Base-by-base conservation (phyloP, 2,113 vertebrate species). In the Ictalurus furcatus region DNA sequence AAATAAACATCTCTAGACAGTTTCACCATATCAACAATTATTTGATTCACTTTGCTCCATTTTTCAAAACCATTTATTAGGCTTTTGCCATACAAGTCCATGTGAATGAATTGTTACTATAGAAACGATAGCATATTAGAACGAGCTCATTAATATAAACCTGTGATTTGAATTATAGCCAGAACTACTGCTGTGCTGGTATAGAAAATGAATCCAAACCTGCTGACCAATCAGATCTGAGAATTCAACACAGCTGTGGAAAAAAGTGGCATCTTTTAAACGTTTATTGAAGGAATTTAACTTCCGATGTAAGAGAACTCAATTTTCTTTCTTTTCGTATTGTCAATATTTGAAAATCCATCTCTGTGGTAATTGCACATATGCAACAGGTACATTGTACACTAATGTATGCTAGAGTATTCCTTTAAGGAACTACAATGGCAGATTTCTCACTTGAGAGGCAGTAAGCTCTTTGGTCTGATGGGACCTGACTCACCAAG, bases 401-500 rank as follows among this genome's bases (percentile, higher is more conserved):
- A 63, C 58, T 63, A 44, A 84, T 28, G 21, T 63, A 63, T 84
- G 59, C 34, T 40, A 44, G 58, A 84, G 58, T 40, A 40, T 44
- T 84, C 58, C 58, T 40, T 84, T 63, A 63, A 28, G 23, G 34
- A 84, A 84, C 44, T 21, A 28, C 58, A 63, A 8, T 44, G 59
- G 58, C 81, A 84, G 58, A 37, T 14, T 84, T 84, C 44, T 44
- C 58, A 63, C 34, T 63, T 23, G 16, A 34, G 44, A 25, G 40
- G 19, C 71, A 74, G 34, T 9, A 30, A 82, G 52, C 76, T 73
- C 59, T 37, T 71, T 54, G 81, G 63, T 88, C 86, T 88, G 11
- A 19, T 34, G 34, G 74, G 89, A 89, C 82, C 58, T 37, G 71
- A 81, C 44, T 59, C 81, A 30, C 40, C 78, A 76, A 89, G 83